A percentile compares a stretch with the other conserved stretches of the same genome.
Conservation (phyloP, 2,113 vertebrate genomes). For the Desmodus rotundus region DNA sequence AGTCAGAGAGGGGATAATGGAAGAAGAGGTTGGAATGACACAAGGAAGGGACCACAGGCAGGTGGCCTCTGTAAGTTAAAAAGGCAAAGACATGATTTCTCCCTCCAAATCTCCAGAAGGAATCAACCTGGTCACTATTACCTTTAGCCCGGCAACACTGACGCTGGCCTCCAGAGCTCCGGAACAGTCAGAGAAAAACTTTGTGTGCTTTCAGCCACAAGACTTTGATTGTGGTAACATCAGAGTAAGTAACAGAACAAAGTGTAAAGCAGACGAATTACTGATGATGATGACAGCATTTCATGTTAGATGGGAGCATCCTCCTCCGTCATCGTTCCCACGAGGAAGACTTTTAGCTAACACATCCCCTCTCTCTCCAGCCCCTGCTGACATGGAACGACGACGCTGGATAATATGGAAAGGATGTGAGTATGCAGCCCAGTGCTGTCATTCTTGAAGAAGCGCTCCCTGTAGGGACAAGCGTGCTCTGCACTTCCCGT, state of each 20-base stretch:
- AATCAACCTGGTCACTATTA: background rate
- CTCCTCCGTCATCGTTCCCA: background rate
- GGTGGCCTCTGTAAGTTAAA: background rate
- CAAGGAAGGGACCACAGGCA: background rate
- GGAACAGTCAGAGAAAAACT: background rate
- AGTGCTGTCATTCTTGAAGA: background rate
- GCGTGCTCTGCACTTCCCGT: background rate
- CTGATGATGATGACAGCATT: background rate
- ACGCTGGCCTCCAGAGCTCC: background rate
- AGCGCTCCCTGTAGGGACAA: background rate
- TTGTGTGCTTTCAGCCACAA: background rate
- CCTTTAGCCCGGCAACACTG: background rate
- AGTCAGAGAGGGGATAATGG: background rate
- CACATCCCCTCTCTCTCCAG: background rate
- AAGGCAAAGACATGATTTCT: background rate
- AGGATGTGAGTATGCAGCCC: background rate
- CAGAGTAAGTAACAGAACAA: background rate
- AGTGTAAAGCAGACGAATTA: background rate
- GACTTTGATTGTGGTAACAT: background rate
- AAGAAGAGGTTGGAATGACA: background rate
- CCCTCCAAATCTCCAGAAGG: background rate
- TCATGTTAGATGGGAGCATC: background rate
- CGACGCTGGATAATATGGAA: background rate
- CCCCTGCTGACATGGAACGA: background rate
- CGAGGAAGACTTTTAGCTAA: background rate